Base-by-base conservation (phyloP, 2,888 invertebrate genomes). In the Rutpela maculata region DNA sequence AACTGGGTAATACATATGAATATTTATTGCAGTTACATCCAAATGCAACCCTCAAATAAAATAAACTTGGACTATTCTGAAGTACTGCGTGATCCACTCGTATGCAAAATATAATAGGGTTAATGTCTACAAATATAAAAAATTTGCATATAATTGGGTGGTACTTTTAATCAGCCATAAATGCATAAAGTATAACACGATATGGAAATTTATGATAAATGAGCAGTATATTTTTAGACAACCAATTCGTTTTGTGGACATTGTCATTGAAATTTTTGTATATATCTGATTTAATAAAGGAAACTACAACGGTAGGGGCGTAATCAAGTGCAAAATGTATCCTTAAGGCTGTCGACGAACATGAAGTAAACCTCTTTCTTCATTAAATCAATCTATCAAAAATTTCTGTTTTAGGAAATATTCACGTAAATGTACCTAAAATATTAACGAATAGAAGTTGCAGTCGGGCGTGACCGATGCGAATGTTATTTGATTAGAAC, bases 131-230 rank as follows among this genome's bases (percentile, higher is more conserved):
- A 22, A 67, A 67, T 12, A 22, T 19, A 59, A 55, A 67, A 67
- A 67, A 67, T 26, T 55, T 67, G 67, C 56, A 50, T 55, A 26
- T 67, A 67, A 67, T 67, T 67, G 7, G 67, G n/a, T 17, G 67
- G 67, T 17, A 66, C 19, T n/a, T 22, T 67, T 38, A 66, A 67
- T 55, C 12, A 50, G 22, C 43, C 26, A 26, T 55, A 67, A 67
- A 26, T 55, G 67, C 22, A 67, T 67, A 22, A 67, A 56, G 43
- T 43, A 18, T 67, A 67, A 26, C 55, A 50, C 26, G 55, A 56
- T 67, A 67, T 67, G 67, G 67, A 55, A 67, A 67, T 67, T 67
- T 67, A 67, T 67, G 55, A 67, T 67, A 67, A 67, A 67, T 55
- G 22, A 12, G 19, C 1, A 15, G 55, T 63, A n/a, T 67, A 67